Percentiles rank a stretch among this genome's conserved stretches.
phyloP scores from a whole-genome alignment of 1,140 invertebrate species.

The Acromyrmex charruanus region DNA sequence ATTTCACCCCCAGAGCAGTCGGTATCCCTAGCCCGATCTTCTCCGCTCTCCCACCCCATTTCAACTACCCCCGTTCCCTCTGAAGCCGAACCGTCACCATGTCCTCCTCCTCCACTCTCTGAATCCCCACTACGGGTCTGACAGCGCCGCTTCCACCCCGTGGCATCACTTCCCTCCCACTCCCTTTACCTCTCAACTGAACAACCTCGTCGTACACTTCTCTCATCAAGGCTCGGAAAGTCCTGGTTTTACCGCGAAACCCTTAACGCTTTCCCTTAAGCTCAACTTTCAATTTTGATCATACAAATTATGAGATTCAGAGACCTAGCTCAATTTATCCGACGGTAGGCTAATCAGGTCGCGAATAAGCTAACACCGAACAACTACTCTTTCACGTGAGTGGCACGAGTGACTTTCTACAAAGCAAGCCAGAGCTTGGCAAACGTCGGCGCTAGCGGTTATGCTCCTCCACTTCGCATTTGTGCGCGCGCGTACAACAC shows the following conservation, averaged over 20 bases:
- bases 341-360: neutral
- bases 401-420: constrained; percentile 45
- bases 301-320: neutral
- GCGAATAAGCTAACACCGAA: neutral
- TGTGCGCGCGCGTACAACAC: neutral
- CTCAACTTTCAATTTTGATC: neutral
- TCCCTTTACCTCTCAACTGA: neutral
- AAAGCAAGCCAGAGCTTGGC: constrained; percentile 5
- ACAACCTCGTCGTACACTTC: constrained; percentile 18
- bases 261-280: constrained; percentile 26
- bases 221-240: constrained; percentile 21
- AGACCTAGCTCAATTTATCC: too few species aligned
- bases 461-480: constrained; percentile 14
- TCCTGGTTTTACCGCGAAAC: constrained; percentile 40
- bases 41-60: constrained; percentile 19
- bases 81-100: constrained; percentile 11
- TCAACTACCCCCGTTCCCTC: neutral
- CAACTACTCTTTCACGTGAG: neutral
- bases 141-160: constrained; percentile 16
- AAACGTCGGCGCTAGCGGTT: neutral
- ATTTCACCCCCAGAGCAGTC: constrained; percentile 49
- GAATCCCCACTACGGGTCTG: neutral
- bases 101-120: neutral
- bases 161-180: neutral
- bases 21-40: constrained; percentile 50